Conservation (phyloP, 1,140 invertebrate genomes). For the Brachionus manjavacas region DNA sequence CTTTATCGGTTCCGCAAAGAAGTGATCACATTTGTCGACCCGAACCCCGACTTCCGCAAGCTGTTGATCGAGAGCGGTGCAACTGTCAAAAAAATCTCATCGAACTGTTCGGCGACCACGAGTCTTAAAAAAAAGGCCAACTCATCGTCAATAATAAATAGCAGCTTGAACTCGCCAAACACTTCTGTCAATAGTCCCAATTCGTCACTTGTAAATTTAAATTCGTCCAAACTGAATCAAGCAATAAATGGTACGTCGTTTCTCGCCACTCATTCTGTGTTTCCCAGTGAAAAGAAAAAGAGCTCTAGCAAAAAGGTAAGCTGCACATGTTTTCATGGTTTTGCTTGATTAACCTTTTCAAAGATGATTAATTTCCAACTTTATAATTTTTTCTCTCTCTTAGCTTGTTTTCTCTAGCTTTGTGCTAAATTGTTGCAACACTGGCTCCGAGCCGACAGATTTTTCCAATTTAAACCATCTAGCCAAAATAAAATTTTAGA, state of each 20-base stretch:
- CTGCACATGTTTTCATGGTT: background rate
- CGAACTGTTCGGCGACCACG: background rate
- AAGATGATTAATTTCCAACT: background rate
- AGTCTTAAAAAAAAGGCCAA: slow-evolving; percentile 3
- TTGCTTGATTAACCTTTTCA: background rate
- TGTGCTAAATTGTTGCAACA: background rate
- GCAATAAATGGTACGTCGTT: background rate
- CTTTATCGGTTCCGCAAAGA: slow-evolving; percentile 10
- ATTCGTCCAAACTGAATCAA: background rate
- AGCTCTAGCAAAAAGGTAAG: slow-evolving; percentile 2
- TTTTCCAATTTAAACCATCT: background rate
- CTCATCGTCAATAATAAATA: background rate
- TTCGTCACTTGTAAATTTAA: background rate
- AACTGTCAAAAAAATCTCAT: background rate
- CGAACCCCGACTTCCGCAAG: slow-evolving; percentile 6
- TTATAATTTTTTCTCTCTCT: background rate
- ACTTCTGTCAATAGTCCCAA: background rate
- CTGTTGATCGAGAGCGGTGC: slow-evolving; percentile 34
- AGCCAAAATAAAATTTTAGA: background rate
- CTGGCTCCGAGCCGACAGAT: background rate
- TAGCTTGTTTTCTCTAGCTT: background rate
- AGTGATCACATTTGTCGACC: slow-evolving; percentile 28
- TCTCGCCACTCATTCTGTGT: background rate
- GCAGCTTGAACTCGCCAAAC: background rate
- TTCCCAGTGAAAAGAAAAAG: slow-evolving; percentile 35